A percentile compares a stretch with the other conserved stretches of the same genome.
These are phyloP conservation scores for Hoplostethus atlanticus DNA, from an alignment of 2,797 vertebrate genomes.

Conservation along the genomic window DNA sequence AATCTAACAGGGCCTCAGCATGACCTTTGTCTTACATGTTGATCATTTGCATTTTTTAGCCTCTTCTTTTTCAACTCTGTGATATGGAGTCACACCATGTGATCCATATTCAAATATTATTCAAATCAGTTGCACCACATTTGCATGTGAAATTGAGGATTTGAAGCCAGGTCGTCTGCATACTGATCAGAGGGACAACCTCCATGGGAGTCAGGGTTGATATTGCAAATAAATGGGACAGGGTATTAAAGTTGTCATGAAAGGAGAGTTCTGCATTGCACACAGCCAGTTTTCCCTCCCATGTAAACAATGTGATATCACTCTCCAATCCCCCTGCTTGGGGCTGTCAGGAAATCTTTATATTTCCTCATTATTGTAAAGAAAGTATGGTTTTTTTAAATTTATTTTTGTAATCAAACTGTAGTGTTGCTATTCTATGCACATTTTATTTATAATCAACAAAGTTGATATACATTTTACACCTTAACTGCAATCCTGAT, in stretches of 20 bases:
- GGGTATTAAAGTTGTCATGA: conserved; percentile 72
- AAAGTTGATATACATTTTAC: no score
- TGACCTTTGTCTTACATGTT: conserved; percentile 81
- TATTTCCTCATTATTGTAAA: conserved; percentile 7
- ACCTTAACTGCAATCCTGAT: not conserved
- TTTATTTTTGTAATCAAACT: no score
- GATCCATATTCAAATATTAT: conserved; percentile 88
- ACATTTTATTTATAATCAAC: no score
- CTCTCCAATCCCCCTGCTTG: conserved; percentile 50
- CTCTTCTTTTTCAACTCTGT: conserved; percentile 62
- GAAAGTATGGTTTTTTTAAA: no score
- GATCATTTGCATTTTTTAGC: conserved; percentile 78
- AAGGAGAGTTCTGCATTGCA: conserved; percentile 60
- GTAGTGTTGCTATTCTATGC: no score
- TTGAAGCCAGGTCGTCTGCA: conserved; percentile 83
- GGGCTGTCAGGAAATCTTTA: conserved; percentile 57
- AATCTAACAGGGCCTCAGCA: conserved; percentile 69
- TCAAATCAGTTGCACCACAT: conserved; percentile 83
- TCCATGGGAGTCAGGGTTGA: conserved; percentile 70
- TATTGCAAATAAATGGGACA: conserved; percentile 77
- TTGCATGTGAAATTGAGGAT: conserved; percentile 87
- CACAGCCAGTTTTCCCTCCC: conserved; percentile 16
- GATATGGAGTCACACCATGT: conserved; percentile 80
- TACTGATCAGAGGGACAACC: conserved; percentile 82
- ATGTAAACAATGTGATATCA: conserved; percentile 70